Base-by-base conservation (phyloP, 2,113 vertebrate genomes). In the Zosterops borbonicus region DNA sequence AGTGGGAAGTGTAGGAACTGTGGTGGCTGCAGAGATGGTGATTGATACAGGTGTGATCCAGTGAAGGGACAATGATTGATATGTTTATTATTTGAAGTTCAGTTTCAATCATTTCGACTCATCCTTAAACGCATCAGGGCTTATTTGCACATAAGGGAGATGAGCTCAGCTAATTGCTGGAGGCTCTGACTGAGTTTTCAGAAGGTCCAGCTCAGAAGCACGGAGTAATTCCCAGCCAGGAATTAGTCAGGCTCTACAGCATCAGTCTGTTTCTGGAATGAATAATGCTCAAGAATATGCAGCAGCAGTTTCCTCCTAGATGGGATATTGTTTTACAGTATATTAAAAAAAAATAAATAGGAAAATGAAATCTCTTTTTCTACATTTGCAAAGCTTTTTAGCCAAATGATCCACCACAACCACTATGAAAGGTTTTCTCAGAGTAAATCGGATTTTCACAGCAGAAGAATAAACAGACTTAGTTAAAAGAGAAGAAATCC, bases 71-170 rank as follows among this genome's bases (percentile, higher is more conserved):
- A 95, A 28, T 95, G 94, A 97, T 75, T 56, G 74, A 94, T 96
- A 46, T 94, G 89, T 92, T 94, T 94, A 87, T 92, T 87, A 60
- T 60, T 31, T 95, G 73, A 79, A 79, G 74, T 76, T 94, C 74
- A 33, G 83, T 71, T 89, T 71, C 84, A 70, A n/a, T 53, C 62
- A 29, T 24, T 92, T 91, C 60, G 62, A 64, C 78, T 84, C 58
- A 59, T 47, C 70, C 82, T 80, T 87, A 87, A 87, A 82, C 14
- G 18, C 77, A 64, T 47, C 68, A 60, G 62, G 62, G 44, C 73
- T 93, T 80, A 46, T 58, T 83, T 86, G 68, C 56, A 47, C 83
- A 58, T 58, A 39, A 56, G 86, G 70, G 77, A 91, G 46, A 68
- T 1, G 0, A 65, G 91, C 84, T 94, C 65, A 55, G 74, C 70